These are phyloP conservation scores for Metridium senile DNA, from an alignment of 92 coral and sea anemone species.

Conservation along the genomic window DNA sequence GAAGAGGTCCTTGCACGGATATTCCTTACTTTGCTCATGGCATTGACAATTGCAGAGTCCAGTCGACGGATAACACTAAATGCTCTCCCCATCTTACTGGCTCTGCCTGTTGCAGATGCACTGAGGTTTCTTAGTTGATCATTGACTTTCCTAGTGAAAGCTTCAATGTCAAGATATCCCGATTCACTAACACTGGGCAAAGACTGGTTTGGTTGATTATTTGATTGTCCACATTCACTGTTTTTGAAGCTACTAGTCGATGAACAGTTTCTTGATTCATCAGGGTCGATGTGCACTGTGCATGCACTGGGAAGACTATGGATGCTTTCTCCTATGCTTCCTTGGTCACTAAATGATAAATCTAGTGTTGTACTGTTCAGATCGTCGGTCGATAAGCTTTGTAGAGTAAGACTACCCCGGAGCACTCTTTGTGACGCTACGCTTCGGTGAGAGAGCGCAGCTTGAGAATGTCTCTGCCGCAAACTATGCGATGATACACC, in stretches of 20 bases:
- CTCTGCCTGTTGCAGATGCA: neutral
- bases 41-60: conserved; percentile 9
- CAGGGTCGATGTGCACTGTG: neutral
- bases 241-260: neutral
- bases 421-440: neutral
- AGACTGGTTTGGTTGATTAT: neutral
- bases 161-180: conserved; percentile 20
- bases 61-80: conserved; percentile 7
- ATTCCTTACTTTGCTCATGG: conserved; percentile 15
- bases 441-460: neutral
- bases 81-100: neutral
- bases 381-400: conserved; percentile 11
- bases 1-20: conserved; percentile 1
- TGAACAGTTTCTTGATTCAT: conserved; percentile 2
- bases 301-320: neutral
- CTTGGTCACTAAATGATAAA: conserved; percentile 20
- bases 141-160: conserved; percentile 5
- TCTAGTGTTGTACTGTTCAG: conserved; percentile 18
- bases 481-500: neutral
- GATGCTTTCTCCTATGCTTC: neutral
- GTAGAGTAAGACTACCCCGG: conserved; percentile 2
- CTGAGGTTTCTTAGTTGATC: conserved; percentile 10
- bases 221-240: neutral
- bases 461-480: neutral
- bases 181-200: conserved; percentile 11